Evolutionary conservation across 2,888 invertebrate species (phyloP), one percentile per base, ranked within the genome.

Genomic region (Epistrophe grossulariae): DNA sequence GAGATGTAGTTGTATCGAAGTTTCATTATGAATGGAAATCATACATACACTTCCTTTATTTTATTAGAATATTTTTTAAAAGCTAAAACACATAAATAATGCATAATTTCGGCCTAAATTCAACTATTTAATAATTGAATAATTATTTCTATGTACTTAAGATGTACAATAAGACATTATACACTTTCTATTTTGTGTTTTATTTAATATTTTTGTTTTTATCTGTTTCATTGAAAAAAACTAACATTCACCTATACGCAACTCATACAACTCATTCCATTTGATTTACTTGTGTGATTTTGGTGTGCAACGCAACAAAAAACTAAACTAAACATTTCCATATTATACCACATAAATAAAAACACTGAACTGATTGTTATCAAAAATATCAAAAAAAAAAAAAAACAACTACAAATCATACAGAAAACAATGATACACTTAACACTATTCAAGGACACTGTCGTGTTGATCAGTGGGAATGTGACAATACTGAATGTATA

Each of bases 401-500:
- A 59, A 40, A 35, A 81, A 76, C 84, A 81, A 88, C 64, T 89
- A 88, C 77, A 88, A 88, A 68, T 87, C 55, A 73, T 71, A 66
- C 73, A 84, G 85, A 59, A 40, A 70, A 68, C 52, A 82, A 87
- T 59, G 82, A 87, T 28, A 87, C 82, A 79, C 59, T 57, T 62
- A 83, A 88, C 66, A 80, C 76, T 24, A 77, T 71, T 28, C 59
- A 77, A 76, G 77, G 74, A 77, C 62, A 70, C 78, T 92, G 92
- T 88, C 89, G 76, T 57, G 11, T 79, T 43, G 77, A 94, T 89
- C 93, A 93, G 87, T 96, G 95, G 94, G 94, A 94, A 91, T 96
- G 96, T 93, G 93, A 94, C 90, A 94, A 94, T 92, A 94, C 94
- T 90, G 92, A 94, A 91, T 96, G 95, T 93, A 95, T 96, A 89